Evolutionary conservation across 2,797 vertebrate species (phyloP).

Genomic region (Acestrorhynchus altus): DNA sequence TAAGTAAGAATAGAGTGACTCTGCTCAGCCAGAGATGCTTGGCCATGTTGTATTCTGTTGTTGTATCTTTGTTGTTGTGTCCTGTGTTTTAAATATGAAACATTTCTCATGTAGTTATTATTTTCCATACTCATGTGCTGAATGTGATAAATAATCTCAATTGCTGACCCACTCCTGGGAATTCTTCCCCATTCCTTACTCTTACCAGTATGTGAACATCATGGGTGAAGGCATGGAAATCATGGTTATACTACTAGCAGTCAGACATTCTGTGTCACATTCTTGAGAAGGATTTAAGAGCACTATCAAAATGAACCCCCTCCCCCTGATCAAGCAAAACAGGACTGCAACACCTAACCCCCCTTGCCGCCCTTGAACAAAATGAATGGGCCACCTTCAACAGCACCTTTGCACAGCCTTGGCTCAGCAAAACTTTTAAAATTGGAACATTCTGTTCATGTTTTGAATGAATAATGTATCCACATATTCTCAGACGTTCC

Average conservation of each 20-base stretch:
- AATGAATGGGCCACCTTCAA: no score
- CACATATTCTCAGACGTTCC: no score
- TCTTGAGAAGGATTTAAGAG: no score
- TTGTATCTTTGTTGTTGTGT: conserved; percentile 16
- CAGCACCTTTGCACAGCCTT: no score
- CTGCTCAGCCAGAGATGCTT: conserved; percentile 48
- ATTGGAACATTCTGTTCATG: no score
- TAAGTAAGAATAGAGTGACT: conserved; percentile 52
- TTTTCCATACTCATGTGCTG: conserved; percentile 68
- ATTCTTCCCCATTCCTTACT: conserved; percentile 52
- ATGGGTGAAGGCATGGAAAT: background rate
- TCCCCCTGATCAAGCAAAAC: no score
- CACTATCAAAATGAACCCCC: no score
- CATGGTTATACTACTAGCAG: background rate
- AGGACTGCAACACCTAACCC: no score
- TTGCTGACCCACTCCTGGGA: conserved; percentile 68
- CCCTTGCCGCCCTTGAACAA: no score
- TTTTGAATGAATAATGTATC: no score
- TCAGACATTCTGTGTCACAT: background rate
- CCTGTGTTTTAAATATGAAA: conserved; percentile 55
- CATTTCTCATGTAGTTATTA: conserved; percentile 70
- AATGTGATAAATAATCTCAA: conserved; percentile 72
- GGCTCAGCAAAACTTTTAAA: no score
- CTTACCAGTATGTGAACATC: conserved; percentile 53
- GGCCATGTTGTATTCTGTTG: conserved; percentile 9